Evolutionary conservation across 2,797 vertebrate species (phyloP), one percentile per base, ranked within the genome.

Genomic region (Sparidentex hasta): DNA sequence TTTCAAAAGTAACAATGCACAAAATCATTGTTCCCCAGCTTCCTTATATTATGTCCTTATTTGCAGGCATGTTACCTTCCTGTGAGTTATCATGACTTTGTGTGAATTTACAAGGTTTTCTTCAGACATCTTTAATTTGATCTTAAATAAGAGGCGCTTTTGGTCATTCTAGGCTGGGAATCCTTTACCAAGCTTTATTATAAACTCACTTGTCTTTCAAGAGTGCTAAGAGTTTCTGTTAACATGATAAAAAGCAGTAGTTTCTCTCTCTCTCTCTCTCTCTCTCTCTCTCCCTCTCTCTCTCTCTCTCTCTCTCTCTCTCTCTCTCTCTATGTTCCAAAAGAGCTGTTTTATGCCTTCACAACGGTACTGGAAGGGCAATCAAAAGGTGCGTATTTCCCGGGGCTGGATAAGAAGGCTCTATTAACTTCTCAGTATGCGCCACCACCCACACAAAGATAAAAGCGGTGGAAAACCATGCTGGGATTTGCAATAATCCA

Each of bases 361-460:
- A 81, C 79, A 84, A 69, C 9, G 2, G 66, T 63, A 59, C 73
- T 77, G 65, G 57, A 71, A 75, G 70, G 86, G 76, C 75, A 88
- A 84, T 87, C 85, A 90, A 76, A 88, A 82, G 83, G 88, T 83
- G 77, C 59, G 27, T 16, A 62, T 82, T 90, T 83, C 81, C 85
- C 79, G 66, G 47, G 77, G 84, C 69, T 73, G 81, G 88, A 90
- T 91, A 88, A 89, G 80, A 82, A 83, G 80, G 72, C 78, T 91
- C 90, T 87, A 91, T 92, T 92, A 93, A 90, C 86, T 88, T 93
- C 90, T 82, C 92, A 93, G 88, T 88, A 80, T 93, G 89, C 71
- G 76, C 80, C 84, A 74, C 69, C 79, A 80, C 82, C 80, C 74
- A 85, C 82, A 68, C 70, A 57, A 75, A 82, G 77, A 87, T 86